Conservation (phyloP, 2,797 vertebrate species). For the Siniperca scherzeri region DNA sequence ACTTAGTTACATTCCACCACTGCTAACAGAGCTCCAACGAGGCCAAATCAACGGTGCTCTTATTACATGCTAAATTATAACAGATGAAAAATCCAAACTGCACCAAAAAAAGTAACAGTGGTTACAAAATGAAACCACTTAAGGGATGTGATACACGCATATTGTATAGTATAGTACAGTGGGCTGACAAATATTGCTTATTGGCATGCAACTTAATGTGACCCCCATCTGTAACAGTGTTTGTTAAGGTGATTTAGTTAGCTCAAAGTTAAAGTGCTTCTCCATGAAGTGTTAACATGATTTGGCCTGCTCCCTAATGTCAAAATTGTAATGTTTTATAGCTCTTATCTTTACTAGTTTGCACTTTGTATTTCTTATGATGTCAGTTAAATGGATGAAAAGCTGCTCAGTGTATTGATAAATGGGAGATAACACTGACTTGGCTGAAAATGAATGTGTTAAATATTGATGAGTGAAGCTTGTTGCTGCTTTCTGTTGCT, state of each 20-base stretch:
- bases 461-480: slow-evolving; percentile 69
- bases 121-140: background rate
- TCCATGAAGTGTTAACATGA: background rate
- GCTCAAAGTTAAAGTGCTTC: background rate
- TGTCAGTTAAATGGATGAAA: slow-evolving; percentile 20
- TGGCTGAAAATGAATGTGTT: slow-evolving; percentile 44
- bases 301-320: background rate
- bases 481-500: slow-evolving; percentile 47
- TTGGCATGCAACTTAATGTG: background rate
- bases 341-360: background rate
- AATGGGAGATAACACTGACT: background rate
- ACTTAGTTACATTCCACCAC: too few relatives aligned
- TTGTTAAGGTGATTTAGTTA: background rate
- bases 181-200: slow-evolving; percentile 4
- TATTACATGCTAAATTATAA: slow-evolving; percentile 16
- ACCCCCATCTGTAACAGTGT: background rate
- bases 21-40: too few relatives aligned
- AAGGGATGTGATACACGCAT: background rate
- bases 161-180: too few relatives aligned
- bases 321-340: background rate
- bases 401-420: background rate
- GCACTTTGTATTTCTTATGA: slow-evolving; percentile 19
- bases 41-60: background rate
- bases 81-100: background rate
- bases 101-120: background rate